These are phyloP conservation scores for Eupeodes luniger DNA, from an alignment of 2,888 invertebrate genomes.

Conservation along the genomic window DNA sequence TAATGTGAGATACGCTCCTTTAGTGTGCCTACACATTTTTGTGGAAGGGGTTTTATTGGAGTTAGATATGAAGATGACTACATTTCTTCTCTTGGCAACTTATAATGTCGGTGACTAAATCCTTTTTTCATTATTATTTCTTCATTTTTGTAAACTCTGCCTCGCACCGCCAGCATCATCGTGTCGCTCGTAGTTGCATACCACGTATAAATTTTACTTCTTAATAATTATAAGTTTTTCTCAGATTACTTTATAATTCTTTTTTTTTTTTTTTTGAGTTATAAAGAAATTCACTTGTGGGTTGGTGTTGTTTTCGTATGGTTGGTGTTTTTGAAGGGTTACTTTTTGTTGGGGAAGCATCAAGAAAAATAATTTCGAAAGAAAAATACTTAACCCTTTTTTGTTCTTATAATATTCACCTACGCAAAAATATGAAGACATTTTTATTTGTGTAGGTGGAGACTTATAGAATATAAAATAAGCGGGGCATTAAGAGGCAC, in stretches of 20 bases:
- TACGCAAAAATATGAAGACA: constrained; percentile 6
- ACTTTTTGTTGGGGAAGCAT: neutral
- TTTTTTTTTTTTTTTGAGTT: constrained; percentile 13
- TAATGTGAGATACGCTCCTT: neutral
- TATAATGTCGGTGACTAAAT: constrained; percentile 81
- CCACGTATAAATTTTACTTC: neutral
- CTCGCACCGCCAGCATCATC: neutral
- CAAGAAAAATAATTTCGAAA: constrained; percentile 1
- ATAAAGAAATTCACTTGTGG: neutral
- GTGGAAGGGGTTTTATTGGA: neutral
- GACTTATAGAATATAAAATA: constrained; percentile 50
- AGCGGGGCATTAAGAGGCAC: constrained; percentile 31
- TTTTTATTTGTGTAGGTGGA: neutral
- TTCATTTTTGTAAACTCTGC: constrained; percentile 43
- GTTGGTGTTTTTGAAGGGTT: constrained; percentile 57
- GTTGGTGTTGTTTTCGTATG: constrained; percentile 52
- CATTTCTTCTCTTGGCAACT: constrained; percentile 53
- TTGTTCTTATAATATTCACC: neutral
- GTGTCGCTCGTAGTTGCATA: too few relatives aligned
- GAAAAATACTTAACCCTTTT: constrained; percentile 60
- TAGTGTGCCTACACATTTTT: neutral
- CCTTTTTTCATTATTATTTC: constrained; percentile 84
- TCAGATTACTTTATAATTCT: constrained; percentile 63
- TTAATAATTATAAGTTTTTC: constrained; percentile 75
- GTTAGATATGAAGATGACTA: neutral